Percentiles rank a stretch among this genome's conserved stretches.
Conservation (phyloP, 2,797 vertebrate species). For the Pogonophryne albipinna region DNA sequence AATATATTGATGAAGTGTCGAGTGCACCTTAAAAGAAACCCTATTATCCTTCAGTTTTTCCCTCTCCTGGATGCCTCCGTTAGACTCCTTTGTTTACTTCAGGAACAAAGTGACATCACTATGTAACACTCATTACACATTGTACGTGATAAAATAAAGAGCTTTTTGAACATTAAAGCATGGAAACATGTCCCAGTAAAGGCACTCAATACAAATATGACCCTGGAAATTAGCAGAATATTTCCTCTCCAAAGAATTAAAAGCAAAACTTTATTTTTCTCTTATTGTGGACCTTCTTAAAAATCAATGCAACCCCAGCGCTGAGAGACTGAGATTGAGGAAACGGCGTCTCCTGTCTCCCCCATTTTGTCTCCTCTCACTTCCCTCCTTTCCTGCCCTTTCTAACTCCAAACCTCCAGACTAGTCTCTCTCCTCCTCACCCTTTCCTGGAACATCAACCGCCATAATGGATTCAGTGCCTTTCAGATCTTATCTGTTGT, state of each 20-base stretch:
- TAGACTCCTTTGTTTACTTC: too few relatives aligned
- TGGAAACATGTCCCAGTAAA: too few relatives aligned
- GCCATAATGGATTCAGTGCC: constrained; percentile 69
- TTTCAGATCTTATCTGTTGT: constrained; percentile 74
- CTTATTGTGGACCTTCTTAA: constrained; percentile 15
- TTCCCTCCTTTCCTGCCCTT: constrained; percentile 19
- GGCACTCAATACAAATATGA: too few relatives aligned
- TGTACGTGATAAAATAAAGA: too few relatives aligned
- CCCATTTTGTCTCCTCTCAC: constrained; percentile 5
- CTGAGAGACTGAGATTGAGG: constrained; percentile 4
- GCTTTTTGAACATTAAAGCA: too few relatives aligned
- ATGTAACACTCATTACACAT: too few relatives aligned
- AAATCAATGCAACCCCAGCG: constrained; percentile 42
- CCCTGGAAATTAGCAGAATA: too few relatives aligned
- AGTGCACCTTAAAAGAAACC: not conserved
- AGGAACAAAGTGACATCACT: too few relatives aligned
- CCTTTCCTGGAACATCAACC: constrained; percentile 66
- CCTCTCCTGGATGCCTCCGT: too few relatives aligned
- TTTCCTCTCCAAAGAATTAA: too few relatives aligned
- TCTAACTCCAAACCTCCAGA: constrained; percentile 46
- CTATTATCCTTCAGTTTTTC: too few relatives aligned
- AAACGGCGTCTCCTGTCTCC: constrained; percentile 26
- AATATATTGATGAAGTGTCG: not conserved
- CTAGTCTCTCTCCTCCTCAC: constrained; percentile 36
- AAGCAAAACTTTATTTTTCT: not conserved